Base-by-base conservation (phyloP, 2,113 vertebrate species). In the Chaenogobius annularis region DNA sequence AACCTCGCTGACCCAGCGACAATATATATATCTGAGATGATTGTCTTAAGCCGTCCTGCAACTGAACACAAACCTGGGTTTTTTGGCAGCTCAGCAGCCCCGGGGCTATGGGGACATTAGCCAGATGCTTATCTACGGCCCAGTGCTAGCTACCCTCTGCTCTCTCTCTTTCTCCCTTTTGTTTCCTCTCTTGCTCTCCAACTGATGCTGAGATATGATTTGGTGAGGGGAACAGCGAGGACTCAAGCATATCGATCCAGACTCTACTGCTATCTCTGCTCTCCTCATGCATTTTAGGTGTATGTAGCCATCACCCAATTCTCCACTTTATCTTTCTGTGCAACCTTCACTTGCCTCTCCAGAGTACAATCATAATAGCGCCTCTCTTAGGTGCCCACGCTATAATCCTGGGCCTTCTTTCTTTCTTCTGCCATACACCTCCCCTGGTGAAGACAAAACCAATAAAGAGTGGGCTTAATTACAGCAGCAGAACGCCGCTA, bases 401-500 rank as follows among this genome's bases (percentile, higher is more conserved):
- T 90, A 91, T 91, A 89, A 91, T 86, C 71, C 70, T 47, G 76
- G 83, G 78, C 81, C 84, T 90, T 78, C 83, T 81, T 90, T 78
- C 80, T 80, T 74, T 74, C 75, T 84, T 88, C 73, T 85, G 72
- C 73, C 48, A 66, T 81, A 74, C 77, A 59, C 87, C 75, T 91
- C 89, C 90, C 89, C 83, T 54, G 72, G 80, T n/a, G 82, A 85
- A 74, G 70, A 87, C 89, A 89, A 91, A 90, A 85, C 90, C 89
- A 91, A 91, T 91, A 90, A 91, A 82, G 72, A 81, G 61, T 72
- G 3, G 54, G 83, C 82, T 90, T 92, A 90, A 90, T 92, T 88
- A 90, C 87, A 89, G 85, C 83, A 81, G 84, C 80, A 78, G 85
- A 87, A 82, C 83, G 75, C 85, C 44, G 71, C 72, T 74, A 77